Percentiles rank a stretch among this genome's conserved stretches.
These are phyloP conservation scores for Magallana gigas DNA, from an alignment of 1,140 invertebrate species.

Conservation along the genomic window DNA sequence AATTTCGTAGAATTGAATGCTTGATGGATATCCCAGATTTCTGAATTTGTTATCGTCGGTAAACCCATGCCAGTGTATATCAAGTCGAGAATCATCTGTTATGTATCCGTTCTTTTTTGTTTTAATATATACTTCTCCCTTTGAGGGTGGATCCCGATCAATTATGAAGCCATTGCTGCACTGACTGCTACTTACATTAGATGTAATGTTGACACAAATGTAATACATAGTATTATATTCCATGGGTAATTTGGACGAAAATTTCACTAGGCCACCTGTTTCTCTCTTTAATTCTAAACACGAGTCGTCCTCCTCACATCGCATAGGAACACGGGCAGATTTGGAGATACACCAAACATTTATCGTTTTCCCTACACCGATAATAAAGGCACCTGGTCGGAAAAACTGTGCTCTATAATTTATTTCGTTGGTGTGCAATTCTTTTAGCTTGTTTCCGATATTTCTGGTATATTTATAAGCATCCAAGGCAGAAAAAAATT, in stretches of 20 bases:
- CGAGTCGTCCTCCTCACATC: not conserved
- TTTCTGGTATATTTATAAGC: constrained; percentile 4
- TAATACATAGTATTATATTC: not conserved
- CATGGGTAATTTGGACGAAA: not conserved
- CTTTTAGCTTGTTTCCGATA: not conserved
- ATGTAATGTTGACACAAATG: not conserved
- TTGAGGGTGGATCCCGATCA: not conserved
- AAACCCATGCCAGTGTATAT: constrained; percentile 36
- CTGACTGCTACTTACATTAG: not conserved
- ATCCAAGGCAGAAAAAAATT: not conserved
- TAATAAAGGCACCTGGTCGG: not conserved
- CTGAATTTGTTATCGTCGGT: not conserved
- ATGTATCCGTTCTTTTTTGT: not conserved
- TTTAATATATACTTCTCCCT: not conserved
- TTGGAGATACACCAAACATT: not conserved
- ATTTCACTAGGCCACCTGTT: not conserved
- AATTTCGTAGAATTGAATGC: constrained; percentile 27
- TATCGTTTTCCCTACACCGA: not conserved
- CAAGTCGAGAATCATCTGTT: not conserved
- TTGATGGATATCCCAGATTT: constrained; percentile 21
- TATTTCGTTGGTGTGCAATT: not conserved
- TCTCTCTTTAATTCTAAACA: not conserved
- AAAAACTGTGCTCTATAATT: not conserved
- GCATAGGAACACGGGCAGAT: not conserved
- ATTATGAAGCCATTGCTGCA: constrained; percentile 13